A percentile compares a stretch with the other conserved stretches of the same genome.
Conservation (phyloP, 2,888 invertebrate genomes). For the Lasiommata megera region DNA sequence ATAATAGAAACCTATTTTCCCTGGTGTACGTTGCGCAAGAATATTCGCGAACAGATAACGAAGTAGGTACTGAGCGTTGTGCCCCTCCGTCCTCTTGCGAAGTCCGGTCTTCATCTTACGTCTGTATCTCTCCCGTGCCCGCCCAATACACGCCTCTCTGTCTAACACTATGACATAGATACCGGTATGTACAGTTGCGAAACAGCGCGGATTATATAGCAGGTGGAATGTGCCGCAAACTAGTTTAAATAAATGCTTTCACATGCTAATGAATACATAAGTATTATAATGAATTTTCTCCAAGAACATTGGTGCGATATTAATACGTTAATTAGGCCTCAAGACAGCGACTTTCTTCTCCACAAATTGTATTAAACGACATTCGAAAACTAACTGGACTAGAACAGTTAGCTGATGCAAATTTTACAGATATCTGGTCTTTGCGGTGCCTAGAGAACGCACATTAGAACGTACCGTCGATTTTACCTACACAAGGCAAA, state of each 20-base stretch:
- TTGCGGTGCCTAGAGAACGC: neutral
- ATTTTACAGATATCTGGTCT: neutral
- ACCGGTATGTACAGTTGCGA: slow-evolving; percentile 72
- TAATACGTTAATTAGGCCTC: slow-evolving; percentile 31
- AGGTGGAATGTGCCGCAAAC: slow-evolving; percentile 78
- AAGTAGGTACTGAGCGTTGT: slow-evolving; percentile 55
- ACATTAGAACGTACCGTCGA: no score
- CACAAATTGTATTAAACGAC: slow-evolving; percentile 24
- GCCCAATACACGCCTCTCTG: slow-evolving; percentile 42
- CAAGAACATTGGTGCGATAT: slow-evolving; percentile 31
- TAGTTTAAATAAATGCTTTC: slow-evolving; percentile 78
- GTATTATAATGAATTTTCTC: slow-evolving; percentile 31
- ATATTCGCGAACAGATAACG: slow-evolving; percentile 79
- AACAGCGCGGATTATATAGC: slow-evolving; percentile 80
- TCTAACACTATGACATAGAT: slow-evolving; percentile 73
- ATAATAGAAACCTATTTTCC: slow-evolving; percentile 64
- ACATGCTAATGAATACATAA: slow-evolving; percentile 62
- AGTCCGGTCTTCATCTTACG: slow-evolving; percentile 56
- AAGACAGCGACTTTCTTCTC: slow-evolving; percentile 29
- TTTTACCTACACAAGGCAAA: no score
- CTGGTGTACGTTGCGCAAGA: slow-evolving; percentile 73
- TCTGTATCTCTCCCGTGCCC: slow-evolving; percentile 49
- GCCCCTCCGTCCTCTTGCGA: slow-evolving; percentile 75
- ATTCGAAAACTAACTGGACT: slow-evolving; percentile 19
- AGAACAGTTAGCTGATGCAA: slow-evolving; percentile 16